Evolutionary conservation across 2,113 vertebrate genomes (phyloP), one percentile per base, ranked within the genome.

Genomic region (Clarias magur): DNA sequence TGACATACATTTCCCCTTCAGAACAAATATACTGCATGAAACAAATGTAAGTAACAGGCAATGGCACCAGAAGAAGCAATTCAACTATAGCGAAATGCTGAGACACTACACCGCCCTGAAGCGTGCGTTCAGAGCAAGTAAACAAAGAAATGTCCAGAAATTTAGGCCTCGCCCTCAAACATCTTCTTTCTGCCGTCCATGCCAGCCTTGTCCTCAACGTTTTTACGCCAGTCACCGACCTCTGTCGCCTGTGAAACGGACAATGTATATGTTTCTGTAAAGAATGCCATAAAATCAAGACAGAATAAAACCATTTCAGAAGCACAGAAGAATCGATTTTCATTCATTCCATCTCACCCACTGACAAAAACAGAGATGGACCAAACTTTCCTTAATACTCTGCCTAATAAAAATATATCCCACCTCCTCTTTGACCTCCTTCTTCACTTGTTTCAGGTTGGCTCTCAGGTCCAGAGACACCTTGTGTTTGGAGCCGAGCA

Each of bases 401-500:
- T 23, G 11, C 30, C 16, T 23, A 11, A 34, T 70, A 19, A 3
- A 86, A 3, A 86, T 63, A n/a, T 16, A 54, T 16, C 15, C n/a
- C 79, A 93, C 92, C 87, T 97, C 97, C 94, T 97, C 96, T 88
- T 97, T 97, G 92, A 97, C 96, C 89, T 97, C 97, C 92, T 97
- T 97, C 95, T 97, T 97, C 88, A 97, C 97, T 91, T 97, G 96
- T 91, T 97, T 97, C 88, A 97, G 95, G 93, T 97, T 97, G 93
- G 96, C 95, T 78, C 97, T 91, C 88, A 97, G 95, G 88, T 97
- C 97, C 96, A 97, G 96, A 93, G 94, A 96, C 92, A 97, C 97
- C 88, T 97, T 97, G 95, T 97, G 97, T 90, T 97, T 97, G 90
- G 97, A 97, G 91, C 97, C 97, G 94, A 97, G 94, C 92, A 97